Evolutionary conservation across 2,113 vertebrate genomes (phyloP), one percentile per base, ranked within the genome.

Genomic region (Zosterops lateralis): DNA sequence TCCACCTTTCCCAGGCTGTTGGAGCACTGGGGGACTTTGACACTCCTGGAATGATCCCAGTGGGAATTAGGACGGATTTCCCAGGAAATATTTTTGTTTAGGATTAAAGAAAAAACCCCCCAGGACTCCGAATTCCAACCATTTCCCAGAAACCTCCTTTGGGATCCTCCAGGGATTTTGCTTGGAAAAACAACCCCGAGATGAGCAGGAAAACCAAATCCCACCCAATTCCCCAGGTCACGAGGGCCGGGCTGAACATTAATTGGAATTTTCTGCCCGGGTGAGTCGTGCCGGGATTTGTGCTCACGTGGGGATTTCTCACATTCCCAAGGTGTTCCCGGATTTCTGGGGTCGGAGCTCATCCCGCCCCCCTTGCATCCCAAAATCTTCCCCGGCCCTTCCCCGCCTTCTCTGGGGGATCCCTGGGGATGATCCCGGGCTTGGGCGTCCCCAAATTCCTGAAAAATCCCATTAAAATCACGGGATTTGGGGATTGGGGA

Each of bases 41-140:
- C n/a, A 3, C 5, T 12, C 36, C 0, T 16, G 5, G 9, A 50
- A 31, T 1, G 17, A 45, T 51, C 29, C 7, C 6, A 9, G 32
- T 1, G 3, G 21, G 9, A 67, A 53, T 12, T 6, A 2, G 34
- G 54, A 19, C 3, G 48, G 53, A 29, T 17, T 54, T 29, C 3
- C 15, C 3, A 5, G 42, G 14, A 22, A 19, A 19, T 32, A 21
- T 16, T 45, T 66, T 40, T 22, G 2, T 20, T 47, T 4, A 1
- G 32, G 24, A 29, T 58, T 14, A 17, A 28, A 19, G 34, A n/a
- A 57, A 57, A 24, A 38, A 5, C 3, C 24, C 3, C 11, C 4
- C 2, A 3, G 6, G 21, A 26, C 22, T 17, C 5, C 0, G 34
- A 60, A 50, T 60, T 57, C 53, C 7, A 0, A 3, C 6, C 6